phyloP scores from a whole-genome alignment of 2,888 invertebrate genomes.

The Liposcelis brunnea region DNA sequence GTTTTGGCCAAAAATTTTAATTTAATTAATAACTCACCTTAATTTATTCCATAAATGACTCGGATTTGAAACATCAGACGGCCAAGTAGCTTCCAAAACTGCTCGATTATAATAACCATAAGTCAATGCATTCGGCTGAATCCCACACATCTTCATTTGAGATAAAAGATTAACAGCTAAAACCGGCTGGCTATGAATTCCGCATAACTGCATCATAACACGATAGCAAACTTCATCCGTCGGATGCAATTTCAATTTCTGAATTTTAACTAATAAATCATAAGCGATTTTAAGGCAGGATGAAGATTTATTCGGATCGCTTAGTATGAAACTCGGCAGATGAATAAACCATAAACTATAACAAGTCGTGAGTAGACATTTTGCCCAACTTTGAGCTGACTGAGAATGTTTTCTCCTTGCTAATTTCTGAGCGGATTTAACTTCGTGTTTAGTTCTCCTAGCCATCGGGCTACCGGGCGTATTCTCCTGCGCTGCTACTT shows the following conservation, averaged over 20 bases:
- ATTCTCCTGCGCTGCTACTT: constrained; percentile 17
- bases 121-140: constrained; percentile 94
- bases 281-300: constrained; percentile 63
- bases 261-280: constrained; percentile 73
- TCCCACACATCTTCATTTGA: constrained; percentile 80
- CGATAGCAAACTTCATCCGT: constrained; percentile 97
- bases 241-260: constrained; percentile 59
- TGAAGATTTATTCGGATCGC: constrained; percentile 55
- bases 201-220: constrained; percentile 96
- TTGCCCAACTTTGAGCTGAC: constrained; percentile 81
- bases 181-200: constrained; percentile 82
- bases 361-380: constrained; percentile 71
- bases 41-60: constrained; percentile 89
- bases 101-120: constrained; percentile 76
- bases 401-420: constrained; percentile 40
- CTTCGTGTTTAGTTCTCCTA: constrained; percentile 85
- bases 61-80: constrained; percentile 58
- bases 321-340: constrained; percentile 65
- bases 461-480: constrained; percentile 78
- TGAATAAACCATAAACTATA: constrained; percentile 90
- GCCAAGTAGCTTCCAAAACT: constrained; percentile 92
- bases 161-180: constrained; percentile 82
- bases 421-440: constrained; percentile 74
- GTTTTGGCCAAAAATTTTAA: not conserved
- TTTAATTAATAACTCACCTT: constrained; percentile 30